Conservation (phyloP, 2,888 invertebrate genomes). For the Polydrusus cervinus region DNA sequence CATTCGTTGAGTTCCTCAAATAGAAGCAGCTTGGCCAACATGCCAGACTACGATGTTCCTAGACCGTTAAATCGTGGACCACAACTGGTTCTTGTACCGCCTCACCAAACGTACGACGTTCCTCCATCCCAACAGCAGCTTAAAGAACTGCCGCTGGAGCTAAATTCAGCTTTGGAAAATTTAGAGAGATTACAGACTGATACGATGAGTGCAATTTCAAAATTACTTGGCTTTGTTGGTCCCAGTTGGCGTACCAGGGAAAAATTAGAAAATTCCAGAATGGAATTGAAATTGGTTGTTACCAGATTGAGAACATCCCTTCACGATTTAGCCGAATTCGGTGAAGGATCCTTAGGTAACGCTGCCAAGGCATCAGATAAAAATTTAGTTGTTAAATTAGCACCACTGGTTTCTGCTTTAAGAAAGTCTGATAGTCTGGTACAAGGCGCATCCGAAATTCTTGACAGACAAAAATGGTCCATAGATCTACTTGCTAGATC, state of each 20-base stretch:
- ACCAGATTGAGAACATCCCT: slow-evolving; percentile 85
- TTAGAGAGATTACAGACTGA: slow-evolving; percentile 83
- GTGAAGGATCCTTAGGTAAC: slow-evolving; percentile 86
- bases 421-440: slow-evolving; percentile 87
- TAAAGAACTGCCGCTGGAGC: slow-evolving; percentile 82
- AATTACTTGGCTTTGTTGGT: slow-evolving; percentile 83
- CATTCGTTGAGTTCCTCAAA: slow-evolving; percentile 75
- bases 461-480: slow-evolving; percentile 88
- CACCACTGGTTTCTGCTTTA: slow-evolving; percentile 85
- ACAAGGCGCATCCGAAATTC: slow-evolving; percentile 82
- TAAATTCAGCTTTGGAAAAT: slow-evolving; percentile 84
- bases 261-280: slow-evolving; percentile 83
- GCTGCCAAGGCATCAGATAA: slow-evolving; percentile 77
- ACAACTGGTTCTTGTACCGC: slow-evolving; percentile 56
- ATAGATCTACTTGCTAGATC: slow-evolving; percentile 74
- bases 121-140: slow-evolving; percentile 67
- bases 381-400: slow-evolving; percentile 80
- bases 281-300: slow-evolving; percentile 89
- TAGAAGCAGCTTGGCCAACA: slow-evolving; percentile 70
- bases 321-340: slow-evolving; percentile 91
- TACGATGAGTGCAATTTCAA: slow-evolving; percentile 87
- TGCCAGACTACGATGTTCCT: slow-evolving; percentile 83
- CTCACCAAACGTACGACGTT: slow-evolving; percentile 75
- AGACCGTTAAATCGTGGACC: slow-evolving; percentile 71
- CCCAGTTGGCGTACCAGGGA: slow-evolving; percentile 89